Evolutionary conservation across 1,140 invertebrate species (phyloP).

Genomic region (Zaprionus tsacasi): DNA sequence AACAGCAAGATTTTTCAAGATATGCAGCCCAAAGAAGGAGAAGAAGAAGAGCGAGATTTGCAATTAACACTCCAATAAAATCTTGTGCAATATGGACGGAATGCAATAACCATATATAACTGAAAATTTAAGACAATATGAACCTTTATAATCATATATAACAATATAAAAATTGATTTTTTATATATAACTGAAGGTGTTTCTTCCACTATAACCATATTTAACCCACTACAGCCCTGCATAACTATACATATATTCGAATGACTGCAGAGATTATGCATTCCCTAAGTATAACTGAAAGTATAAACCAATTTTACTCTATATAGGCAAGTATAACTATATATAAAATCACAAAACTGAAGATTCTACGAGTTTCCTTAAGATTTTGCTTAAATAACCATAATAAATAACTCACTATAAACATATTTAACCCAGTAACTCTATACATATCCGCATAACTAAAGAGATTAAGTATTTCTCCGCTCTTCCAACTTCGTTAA

Average conservation of each 20-base stretch:
- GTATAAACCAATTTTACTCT: too few relatives aligned
- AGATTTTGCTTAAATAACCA: too few relatives aligned
- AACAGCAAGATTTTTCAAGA: constrained; percentile 16
- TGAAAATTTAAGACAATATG: not conserved
- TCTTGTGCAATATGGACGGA: constrained; percentile 4
- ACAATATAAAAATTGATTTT: not conserved
- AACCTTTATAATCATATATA: not conserved
- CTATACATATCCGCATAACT: not conserved
- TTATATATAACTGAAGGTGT: not conserved
- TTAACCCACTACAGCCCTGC: not conserved
- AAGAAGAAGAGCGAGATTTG: not conserved
- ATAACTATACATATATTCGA: not conserved
- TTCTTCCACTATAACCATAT: not conserved
- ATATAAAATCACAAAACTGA: too few relatives aligned
- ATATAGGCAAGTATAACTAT: too few relatives aligned
- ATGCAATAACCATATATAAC: constrained; percentile 7
- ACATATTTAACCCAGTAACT: not conserved
- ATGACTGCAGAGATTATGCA: not conserved
- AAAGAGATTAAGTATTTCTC: not conserved
- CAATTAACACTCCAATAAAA: constrained; percentile 36
- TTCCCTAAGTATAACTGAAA: too few relatives aligned
- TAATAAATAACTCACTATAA: too few relatives aligned
- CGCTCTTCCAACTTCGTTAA: constrained; percentile 32
- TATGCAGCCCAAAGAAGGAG: not conserved
- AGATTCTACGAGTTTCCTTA: too few relatives aligned